Base-by-base conservation (phyloP, 2,797 vertebrate species). In the Aselliscus stoliczkanus region DNA sequence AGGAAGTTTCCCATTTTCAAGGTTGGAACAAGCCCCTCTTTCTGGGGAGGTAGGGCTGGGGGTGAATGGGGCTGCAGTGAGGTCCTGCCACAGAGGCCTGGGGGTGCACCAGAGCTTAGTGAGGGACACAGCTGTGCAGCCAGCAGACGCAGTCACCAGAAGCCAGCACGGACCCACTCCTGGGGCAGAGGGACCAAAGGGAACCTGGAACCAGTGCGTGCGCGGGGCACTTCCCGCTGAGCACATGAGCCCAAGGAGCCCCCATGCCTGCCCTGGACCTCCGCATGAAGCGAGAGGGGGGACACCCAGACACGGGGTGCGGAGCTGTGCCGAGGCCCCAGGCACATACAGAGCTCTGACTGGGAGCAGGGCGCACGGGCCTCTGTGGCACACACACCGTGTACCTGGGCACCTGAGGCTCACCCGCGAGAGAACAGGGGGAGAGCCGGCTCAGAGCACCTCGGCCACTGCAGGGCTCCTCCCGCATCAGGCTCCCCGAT, bases 401-500 rank as follows among this genome's bases (percentile, higher is more conserved):
- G 8, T 39, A 70, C 56, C 47, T 27, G 58, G 85, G 82, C 52
- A 4, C 93, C 95, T 95, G 90, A 95, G 98, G 50, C 10, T 13
- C 47, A 13, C 47, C 13, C 47, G 47, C 15, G 47, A 10, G 44
- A 13, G 11, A 47, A 13, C 18, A 17, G 25, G 62, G 73, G 81
- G 47, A 47, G 62, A 60, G 79, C 96, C 60, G 85, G 87, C 97
- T 92, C 85, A 62, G 94, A 97, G 98, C 95, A 97, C 98, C 98
- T 98, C 98, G 98, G 97, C 98, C 98, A 97, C 92, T 70, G 91
- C 81, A 50, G 69, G 88, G 95, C 25, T 50, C 47, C 97, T 93
- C 86, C 96, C 27, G 75, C 13, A 50, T 50, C 47, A 85, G 95
- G 97, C 98, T 98, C 98, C 13, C 83, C 94, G 69, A 98, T 99